Conservation (phyloP, 35 echinoderm and acorn worm species). For the Ptychodera flava region DNA sequence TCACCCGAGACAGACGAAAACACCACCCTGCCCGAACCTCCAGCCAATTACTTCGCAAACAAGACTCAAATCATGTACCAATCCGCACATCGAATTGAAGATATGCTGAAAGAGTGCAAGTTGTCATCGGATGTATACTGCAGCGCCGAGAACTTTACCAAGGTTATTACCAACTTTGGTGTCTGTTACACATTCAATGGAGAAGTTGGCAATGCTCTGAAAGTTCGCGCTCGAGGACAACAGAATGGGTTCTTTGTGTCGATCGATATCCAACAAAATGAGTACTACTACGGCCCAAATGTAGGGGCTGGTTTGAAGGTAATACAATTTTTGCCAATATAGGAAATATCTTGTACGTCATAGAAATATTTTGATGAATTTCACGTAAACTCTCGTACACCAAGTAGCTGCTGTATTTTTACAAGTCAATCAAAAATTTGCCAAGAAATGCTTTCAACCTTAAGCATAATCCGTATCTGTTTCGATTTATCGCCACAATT, state of each 20-base stretch:
- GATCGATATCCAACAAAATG: conserved; percentile 57
- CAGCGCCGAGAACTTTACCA: conserved; percentile 50
- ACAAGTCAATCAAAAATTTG: too few relatives aligned
- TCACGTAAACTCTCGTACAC: too few relatives aligned
- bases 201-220: background rate
- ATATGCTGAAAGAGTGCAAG: background rate
- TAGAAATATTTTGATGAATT: too few relatives aligned
- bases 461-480: too few relatives aligned
- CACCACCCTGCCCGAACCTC: too few relatives aligned
- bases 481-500: too few relatives aligned
- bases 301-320: conserved; percentile 69
- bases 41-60: background rate
- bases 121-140: conserved; percentile 36
- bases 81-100: background rate
- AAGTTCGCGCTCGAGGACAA: conserved; percentile 38
- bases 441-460: too few relatives aligned
- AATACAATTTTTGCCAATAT: background rate
- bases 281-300: conserved; percentile 41
- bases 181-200: conserved; percentile 68
- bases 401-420: too few relatives aligned
- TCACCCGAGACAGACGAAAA: too few relatives aligned
- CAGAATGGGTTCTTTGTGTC: conserved; percentile 46
- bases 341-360: too few relatives aligned
- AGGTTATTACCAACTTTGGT: conserved; percentile 50
- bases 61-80: background rate